Evolutionary conservation across 2,888 invertebrate genomes (phyloP).

Genomic region (Caenorhabditis sulstoni): DNA sequence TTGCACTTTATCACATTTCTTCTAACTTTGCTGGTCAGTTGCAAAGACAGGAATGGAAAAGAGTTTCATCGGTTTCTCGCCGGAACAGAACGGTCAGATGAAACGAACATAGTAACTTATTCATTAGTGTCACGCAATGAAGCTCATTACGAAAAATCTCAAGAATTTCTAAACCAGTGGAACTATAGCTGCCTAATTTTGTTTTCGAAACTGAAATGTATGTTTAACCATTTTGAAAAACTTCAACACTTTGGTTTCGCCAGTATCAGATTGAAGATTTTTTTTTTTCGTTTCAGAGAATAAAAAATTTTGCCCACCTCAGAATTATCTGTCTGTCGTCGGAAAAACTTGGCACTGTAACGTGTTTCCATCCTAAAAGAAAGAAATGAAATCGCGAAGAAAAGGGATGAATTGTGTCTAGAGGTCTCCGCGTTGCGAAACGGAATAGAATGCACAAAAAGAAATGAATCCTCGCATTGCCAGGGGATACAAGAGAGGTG

Average conservation of each 20-base stretch:
- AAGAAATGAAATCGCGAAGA: conserved; percentile 10
- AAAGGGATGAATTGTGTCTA: conserved; percentile 10
- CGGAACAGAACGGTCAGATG: conserved; percentile 6
- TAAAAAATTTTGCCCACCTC: conserved; percentile 16
- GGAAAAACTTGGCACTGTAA: conserved; percentile 34
- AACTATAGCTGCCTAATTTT: conserved; percentile 11
- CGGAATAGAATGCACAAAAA: background rate
- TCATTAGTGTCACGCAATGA: conserved; percentile 45
- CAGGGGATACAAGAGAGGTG: conserved; percentile 39
- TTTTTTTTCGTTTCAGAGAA: background rate
- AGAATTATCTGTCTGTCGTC: conserved; percentile 36
- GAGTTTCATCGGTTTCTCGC: background rate
- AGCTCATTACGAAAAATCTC: conserved; percentile 13
- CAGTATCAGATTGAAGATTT: too few species aligned
- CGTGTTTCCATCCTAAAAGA: conserved; percentile 25
- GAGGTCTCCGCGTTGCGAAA: conserved; percentile 6
- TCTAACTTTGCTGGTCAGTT: background rate
- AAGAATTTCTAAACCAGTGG: conserved; percentile 23
- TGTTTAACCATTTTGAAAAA: too few species aligned
- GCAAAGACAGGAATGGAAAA: conserved; percentile 5
- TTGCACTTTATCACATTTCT: conserved; percentile 54
- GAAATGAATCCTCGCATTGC: conserved; percentile 11
- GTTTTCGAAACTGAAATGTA: background rate
- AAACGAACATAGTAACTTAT: conserved; percentile 41
- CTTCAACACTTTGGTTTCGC: too few species aligned